Evolutionary conservation across 2,888 invertebrate genomes (phyloP).

Genomic region (Limulus polyphemus): DNA sequence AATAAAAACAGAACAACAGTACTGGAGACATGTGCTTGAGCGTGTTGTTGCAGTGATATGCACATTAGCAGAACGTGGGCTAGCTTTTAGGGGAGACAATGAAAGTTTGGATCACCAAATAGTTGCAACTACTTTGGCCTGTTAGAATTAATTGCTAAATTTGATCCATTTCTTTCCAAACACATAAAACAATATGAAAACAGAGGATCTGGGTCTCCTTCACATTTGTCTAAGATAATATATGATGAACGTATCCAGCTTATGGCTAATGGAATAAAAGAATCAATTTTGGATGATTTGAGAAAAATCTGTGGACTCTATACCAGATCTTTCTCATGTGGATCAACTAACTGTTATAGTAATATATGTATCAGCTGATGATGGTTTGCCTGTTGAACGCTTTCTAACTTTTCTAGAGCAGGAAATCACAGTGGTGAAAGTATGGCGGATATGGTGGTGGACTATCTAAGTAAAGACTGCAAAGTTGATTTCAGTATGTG

Average conservation of each 20-base stretch:
- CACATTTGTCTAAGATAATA: slow-evolving; percentile 30
- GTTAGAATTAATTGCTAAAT: slow-evolving; percentile 31
- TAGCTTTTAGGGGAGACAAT: slow-evolving; percentile 29
- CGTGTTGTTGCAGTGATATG: slow-evolving; percentile 12
- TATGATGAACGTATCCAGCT: slow-evolving; percentile 30
- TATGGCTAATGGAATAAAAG: not conserved
- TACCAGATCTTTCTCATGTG: slow-evolving; percentile 19
- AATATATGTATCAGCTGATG: slow-evolving; percentile 5
- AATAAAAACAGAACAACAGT: not conserved
- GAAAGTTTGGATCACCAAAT: no score
- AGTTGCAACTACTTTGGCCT: no score
- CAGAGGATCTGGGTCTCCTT: slow-evolving; percentile 27
- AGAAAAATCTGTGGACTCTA: slow-evolving; percentile 14
- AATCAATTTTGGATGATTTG: not conserved
- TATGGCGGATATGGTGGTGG: no score
- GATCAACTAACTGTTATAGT: slow-evolving; percentile 19
- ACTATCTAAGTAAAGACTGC: no score
- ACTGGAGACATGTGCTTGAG: not conserved
- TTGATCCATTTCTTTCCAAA: slow-evolving; percentile 29
- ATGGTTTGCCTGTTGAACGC: not conserved
- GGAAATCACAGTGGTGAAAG: no score
- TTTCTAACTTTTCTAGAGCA: not conserved
- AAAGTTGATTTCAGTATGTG: no score
- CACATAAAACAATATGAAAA: slow-evolving; percentile 30
- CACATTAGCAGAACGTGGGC: slow-evolving; percentile 25